These are phyloP conservation scores for Heliothis subflexa DNA, from an alignment of 1,140 invertebrate genomes.

Conservation along the genomic window DNA sequence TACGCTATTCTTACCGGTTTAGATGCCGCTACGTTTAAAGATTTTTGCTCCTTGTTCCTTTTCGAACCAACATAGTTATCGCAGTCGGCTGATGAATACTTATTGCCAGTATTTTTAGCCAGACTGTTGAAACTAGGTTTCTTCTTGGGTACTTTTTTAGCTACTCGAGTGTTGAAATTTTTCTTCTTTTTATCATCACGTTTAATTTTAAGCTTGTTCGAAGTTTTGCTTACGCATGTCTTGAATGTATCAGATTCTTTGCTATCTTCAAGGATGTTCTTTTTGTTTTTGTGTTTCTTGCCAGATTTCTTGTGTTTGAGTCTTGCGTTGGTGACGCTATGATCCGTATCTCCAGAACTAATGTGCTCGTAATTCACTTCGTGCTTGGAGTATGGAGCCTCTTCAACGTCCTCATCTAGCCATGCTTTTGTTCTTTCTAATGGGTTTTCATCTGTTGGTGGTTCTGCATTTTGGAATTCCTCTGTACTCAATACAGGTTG, in stretches of 20 bases:
- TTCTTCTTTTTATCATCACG: constrained; percentile 50
- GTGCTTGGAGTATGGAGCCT: constrained; percentile 40
- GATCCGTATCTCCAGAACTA: constrained; percentile 56
- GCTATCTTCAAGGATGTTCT: background rate
- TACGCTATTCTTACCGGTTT: constrained; percentile 53
- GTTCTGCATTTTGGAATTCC: background rate
- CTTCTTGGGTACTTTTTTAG: constrained; percentile 57
- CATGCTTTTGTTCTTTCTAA: constrained; percentile 61
- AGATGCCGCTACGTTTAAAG: constrained; percentile 44
- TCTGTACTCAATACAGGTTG: constrained; percentile 6
- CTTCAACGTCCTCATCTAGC: constrained; percentile 57
- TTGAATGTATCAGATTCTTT: background rate
- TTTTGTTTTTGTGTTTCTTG: constrained; percentile 44
- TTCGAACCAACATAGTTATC: constrained; percentile 53
- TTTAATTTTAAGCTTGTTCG: constrained; percentile 48
- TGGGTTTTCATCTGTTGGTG: constrained; percentile 24
- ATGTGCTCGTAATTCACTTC: constrained; percentile 39
- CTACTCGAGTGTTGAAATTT: constrained; percentile 50
- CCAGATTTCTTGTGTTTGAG: constrained; percentile 47
- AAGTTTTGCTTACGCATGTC: constrained; percentile 25
- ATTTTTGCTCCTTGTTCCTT: constrained; percentile 51
- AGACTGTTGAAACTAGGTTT: constrained; percentile 54
- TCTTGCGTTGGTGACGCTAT: constrained; percentile 36
- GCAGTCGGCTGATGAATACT: constrained; percentile 49
- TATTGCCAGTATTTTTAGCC: constrained; percentile 56